These are phyloP conservation scores for Cantharis flavilabris DNA, from an alignment of 2,888 invertebrate genomes.

Conservation along the genomic window DNA sequence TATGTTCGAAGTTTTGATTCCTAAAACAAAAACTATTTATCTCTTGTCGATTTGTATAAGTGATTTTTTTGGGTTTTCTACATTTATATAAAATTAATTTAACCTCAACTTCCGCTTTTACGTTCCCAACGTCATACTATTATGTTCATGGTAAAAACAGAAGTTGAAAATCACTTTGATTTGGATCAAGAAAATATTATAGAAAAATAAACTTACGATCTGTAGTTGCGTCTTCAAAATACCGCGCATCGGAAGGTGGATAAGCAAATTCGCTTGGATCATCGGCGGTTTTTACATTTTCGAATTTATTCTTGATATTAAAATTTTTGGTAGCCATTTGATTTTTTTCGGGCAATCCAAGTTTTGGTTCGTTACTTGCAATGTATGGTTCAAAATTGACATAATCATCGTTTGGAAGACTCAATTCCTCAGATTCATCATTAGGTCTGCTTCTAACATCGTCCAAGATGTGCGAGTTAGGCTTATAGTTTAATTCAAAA, in stretches of 20 bases:
- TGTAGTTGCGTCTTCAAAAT: slow-evolving; percentile 40
- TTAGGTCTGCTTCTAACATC: slow-evolving; percentile 41
- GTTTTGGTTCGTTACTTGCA: neutral
- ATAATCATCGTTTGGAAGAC: slow-evolving; percentile 35
- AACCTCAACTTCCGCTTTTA: neutral
- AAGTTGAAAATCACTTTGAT: too few relatives aligned
- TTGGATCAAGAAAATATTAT: too few relatives aligned
- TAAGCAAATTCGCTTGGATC: slow-evolving; percentile 52
- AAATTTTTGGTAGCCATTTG: slow-evolving; percentile 26
- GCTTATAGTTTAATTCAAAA: slow-evolving; percentile 24
- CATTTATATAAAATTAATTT: neutral
- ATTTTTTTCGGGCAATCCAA: slow-evolving; percentile 16
- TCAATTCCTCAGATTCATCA: slow-evolving; percentile 41
- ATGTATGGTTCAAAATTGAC: neutral
- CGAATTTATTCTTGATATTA: slow-evolving; percentile 31
- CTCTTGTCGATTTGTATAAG: too few relatives aligned
- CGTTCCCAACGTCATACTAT: too few relatives aligned
- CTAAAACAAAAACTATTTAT: neutral
- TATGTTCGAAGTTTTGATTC: neutral
- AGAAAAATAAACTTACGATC: slow-evolving; percentile 14
- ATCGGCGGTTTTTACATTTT: slow-evolving; percentile 37
- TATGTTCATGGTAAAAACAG: neutral
- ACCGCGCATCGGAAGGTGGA: slow-evolving; percentile 51
- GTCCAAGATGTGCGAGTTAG: slow-evolving; percentile 39
- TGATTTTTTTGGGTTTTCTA: neutral